These are phyloP conservation scores for Spicauda simplicius DNA, from an alignment of 2,888 invertebrate species.

Conservation along the genomic window DNA sequence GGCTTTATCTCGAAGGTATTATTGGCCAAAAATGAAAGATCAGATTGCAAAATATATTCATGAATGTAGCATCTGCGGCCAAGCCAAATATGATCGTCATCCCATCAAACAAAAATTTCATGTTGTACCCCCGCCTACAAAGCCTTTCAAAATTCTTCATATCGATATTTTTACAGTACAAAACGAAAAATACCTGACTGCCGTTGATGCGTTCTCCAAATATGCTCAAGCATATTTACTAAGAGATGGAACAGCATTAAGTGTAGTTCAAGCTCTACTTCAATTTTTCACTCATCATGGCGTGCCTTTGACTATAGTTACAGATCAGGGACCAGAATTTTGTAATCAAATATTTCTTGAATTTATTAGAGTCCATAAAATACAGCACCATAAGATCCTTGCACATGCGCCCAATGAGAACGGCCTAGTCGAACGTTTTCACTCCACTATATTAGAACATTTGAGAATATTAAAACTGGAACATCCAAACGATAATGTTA, in stretches of 20 bases:
- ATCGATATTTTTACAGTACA: conserved; percentile 8
- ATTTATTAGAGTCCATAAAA: conserved; percentile 29
- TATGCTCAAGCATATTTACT: conserved; percentile 43
- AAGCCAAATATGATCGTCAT: conserved; percentile 43
- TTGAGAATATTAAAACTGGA: too few species aligned
- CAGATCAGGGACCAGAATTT: conserved; percentile 41
- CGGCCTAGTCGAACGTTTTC: too few species aligned
- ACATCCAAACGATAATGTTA: too few species aligned
- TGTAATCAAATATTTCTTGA: conserved; percentile 39
- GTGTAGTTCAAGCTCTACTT: conserved; percentile 38
- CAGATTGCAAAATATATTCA: conserved; percentile 34
- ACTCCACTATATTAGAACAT: too few species aligned
- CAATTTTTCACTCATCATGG: too few species aligned
- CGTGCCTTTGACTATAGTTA: conserved; percentile 27
- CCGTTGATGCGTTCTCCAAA: conserved; percentile 38
- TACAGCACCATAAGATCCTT: conserved; percentile 13
- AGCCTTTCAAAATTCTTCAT: too few species aligned
- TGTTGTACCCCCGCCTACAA: too few species aligned
- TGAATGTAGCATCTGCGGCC: conserved; percentile 37
- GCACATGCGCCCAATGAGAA: too few species aligned
- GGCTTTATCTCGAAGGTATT: conserved; percentile 28
- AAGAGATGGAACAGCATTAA: conserved; percentile 40
- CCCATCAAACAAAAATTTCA: conserved; percentile 38
- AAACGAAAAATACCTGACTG: conserved; percentile 43
- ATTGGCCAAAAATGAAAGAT: conserved; percentile 39